Base-by-base conservation (phyloP, 1,140 invertebrate genomes). In the Penaeus vannamei region DNA sequence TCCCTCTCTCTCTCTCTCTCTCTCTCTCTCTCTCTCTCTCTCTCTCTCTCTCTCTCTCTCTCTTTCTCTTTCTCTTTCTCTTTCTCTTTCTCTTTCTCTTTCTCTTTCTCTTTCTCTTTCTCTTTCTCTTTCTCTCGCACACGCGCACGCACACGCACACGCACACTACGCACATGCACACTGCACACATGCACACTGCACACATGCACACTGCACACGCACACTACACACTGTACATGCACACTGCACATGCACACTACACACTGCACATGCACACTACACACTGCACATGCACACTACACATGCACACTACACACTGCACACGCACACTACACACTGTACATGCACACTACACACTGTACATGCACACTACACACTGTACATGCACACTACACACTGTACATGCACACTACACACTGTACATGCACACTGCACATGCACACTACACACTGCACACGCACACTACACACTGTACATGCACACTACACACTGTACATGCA, bases 1-100 rank as follows among this genome's bases (percentile, higher is more conserved):
- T 84, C 82, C n/a, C 82, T 84, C 82, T 36, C 82, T 84, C 82
- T 36, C 82, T 66, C 82, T 29, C 60, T 84, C 36, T 7, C 60
- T 64, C 7, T 12, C 53, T 83, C 26, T 60, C 14, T 60, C 46
- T 14, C 26, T 12, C 53, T 29, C 59, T 62, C 22, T 59, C 59
- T 62, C 29, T n/a, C 72, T 4, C 72, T n/a, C n/a, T 1, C 72
- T 4, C n/a, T 36, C 42, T 42, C 80, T 60, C 80, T 42, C 36
- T 60, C 36, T 3, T 19, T 2, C 17, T 23, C 80, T 26, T 10
- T 42, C 80, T 60, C 53, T 5, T 1, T 26, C 80, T 36, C 79
- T 12, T 36, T 36, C 53, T 8, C 23, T 26, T 14, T 12, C 22
- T 36, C 46, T n/a, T 46, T 83, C 46, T 83, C 23, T 61, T 29